Base-by-base conservation (phyloP, 2,113 vertebrate species). In the Neomonachus schauinslandi region DNA sequence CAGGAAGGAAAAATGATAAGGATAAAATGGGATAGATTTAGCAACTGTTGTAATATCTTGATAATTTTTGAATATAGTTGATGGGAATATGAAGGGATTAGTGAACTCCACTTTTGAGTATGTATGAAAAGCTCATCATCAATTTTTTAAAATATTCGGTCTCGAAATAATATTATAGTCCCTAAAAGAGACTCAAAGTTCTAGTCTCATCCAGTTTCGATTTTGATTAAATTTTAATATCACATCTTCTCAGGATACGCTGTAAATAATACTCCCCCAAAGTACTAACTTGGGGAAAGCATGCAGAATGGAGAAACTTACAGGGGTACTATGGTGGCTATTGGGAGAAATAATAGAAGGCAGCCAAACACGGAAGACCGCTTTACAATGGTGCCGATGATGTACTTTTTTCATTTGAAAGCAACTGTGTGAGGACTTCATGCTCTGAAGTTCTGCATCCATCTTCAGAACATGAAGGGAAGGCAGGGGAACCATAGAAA, bases 211-310 rank as follows among this genome's bases (percentile, higher is more conserved):
- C 18, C 67, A 19, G 12, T 57, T 57, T 72, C 55, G 3, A 33
- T 51, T 96, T 79, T 91, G 42, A 95, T 91, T 91, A 84, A 69
- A 53, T 74, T 76, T 80, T 95, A 88, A 61, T 61, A 74, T 67
- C 49, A 39, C 0, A 79, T 61, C 19, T 85, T 42, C 71, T 94
- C 15, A 36, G 91, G 79, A 57, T 53, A 53, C 49, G n/a, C 15
- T 33, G 88, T 61, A 88, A 71, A 65, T 85, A 85, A 69, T 80
- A 69, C 0, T 74, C 11, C 5, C 49, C 0, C 0, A 51, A 93
- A 57, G 42, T 21, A 57, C 42, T 89, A 63, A 57, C 9, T 39
- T 79, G 36, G 31, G 31, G 39, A 79, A 74, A 72, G 22, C 10
- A 39, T 39, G 4, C 8, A 94, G 59, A 82, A 76, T 46, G 67